Percentiles rank a stretch among this genome's conserved stretches.
phyloP scores from a whole-genome alignment of 37 sponge, comb jelly and placozoan species.

The Cliona cf. orientalis region DNA sequence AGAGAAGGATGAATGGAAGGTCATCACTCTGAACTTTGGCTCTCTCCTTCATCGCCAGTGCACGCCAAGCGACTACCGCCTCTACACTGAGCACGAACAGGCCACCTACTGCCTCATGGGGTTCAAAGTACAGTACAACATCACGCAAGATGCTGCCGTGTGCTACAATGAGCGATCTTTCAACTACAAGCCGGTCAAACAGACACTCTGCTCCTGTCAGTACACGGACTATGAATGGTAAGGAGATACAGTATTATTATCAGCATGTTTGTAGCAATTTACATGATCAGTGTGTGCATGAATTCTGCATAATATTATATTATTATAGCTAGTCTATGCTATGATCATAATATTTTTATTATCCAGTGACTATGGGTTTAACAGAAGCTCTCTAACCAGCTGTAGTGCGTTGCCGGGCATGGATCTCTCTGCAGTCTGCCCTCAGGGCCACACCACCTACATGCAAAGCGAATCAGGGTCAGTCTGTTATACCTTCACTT shows the following conservation, averaged over 20 bases:
- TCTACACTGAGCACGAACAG: conserved; percentile 19
- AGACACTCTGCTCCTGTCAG: conserved; percentile 23
- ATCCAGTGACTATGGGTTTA: conserved; percentile 62
- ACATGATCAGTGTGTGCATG: not conserved
- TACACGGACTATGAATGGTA: conserved; percentile 64
- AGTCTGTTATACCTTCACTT: not conserved
- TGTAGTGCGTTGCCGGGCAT: not conserved
- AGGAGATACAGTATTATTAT: not conserved
- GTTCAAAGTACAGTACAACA: conserved; percentile 27
- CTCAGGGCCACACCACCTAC: conserved; percentile 28
- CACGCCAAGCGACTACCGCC: conserved; percentile 28
- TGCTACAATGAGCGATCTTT: conserved; percentile 60
- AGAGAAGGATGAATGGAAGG: conserved; percentile 32
- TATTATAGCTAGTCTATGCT: too few relatives aligned
- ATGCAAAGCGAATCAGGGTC: conserved; percentile 45
- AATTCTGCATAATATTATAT: not conserved
- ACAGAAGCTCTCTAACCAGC: not conserved
- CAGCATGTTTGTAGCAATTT: not conserved
- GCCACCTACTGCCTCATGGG: conserved; percentile 40
- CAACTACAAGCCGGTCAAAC: conserved; percentile 11
- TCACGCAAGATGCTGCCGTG: conserved; percentile 39
- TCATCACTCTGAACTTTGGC: conserved; percentile 45
- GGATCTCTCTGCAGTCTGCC: conserved; percentile 31
- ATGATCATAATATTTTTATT: too few relatives aligned
- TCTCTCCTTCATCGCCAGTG: conserved; percentile 26